A percentile compares a stretch with the other conserved stretches of the same genome.
Evolutionary conservation across 2,797 vertebrate species (phyloP).

Genomic region (Rhinogobio ventralis): DNA sequence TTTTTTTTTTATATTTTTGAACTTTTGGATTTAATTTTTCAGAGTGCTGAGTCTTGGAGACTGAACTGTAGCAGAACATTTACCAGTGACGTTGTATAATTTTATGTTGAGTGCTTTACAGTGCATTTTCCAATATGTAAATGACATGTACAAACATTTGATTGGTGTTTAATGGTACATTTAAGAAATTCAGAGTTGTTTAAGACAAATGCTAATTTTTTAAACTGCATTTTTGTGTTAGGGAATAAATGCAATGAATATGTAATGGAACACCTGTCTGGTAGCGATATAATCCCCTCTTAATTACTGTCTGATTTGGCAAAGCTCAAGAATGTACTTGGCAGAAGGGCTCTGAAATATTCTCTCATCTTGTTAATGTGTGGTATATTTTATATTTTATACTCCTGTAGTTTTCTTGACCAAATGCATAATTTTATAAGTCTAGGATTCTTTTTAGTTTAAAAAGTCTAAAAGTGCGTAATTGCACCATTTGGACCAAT

Average conservation of each 20-base stretch:
- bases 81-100: neutral
- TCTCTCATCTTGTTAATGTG: slow-evolving; percentile 30
- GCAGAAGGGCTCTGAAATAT: slow-evolving; percentile 16
- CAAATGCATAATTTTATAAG: neutral
- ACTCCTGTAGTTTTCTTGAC: slow-evolving; percentile 2
- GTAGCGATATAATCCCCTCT: slow-evolving; percentile 36
- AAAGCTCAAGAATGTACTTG: slow-evolving; percentile 35
- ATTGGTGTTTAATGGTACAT: neutral
- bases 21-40: neutral
- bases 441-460: neutral
- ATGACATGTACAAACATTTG: neutral
- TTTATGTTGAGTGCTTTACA: neutral
- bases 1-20: neutral
- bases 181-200: slow-evolving; percentile 8
- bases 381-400: neutral
- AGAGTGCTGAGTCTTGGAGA: neutral
- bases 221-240: slow-evolving; percentile 21
- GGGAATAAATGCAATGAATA: slow-evolving; percentile 43
- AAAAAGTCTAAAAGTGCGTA: neutral
- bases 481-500: neutral
- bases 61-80: neutral
- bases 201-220: slow-evolving; percentile 7
- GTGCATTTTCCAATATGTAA: slow-evolving; percentile 4
- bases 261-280: slow-evolving; percentile 50
- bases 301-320: slow-evolving; percentile 51